Evolutionary conservation across 1,140 invertebrate genomes (phyloP).

Genomic region (Cherax destructor): DNA sequence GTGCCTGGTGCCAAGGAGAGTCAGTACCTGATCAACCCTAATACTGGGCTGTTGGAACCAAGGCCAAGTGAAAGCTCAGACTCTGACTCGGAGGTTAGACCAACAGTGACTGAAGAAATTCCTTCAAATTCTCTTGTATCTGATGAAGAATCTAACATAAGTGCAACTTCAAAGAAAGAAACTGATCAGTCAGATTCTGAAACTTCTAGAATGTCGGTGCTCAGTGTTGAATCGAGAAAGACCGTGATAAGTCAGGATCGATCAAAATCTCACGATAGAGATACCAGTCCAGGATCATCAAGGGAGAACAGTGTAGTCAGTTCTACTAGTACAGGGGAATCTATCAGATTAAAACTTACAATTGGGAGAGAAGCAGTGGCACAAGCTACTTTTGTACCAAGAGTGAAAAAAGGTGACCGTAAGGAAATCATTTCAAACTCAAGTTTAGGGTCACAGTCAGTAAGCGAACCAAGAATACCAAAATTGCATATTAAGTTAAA

Average conservation of each 20-base stretch:
- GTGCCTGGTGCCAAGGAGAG: conserved; percentile 76
- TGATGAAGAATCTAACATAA: conserved; percentile 73
- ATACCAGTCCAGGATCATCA: conserved; percentile 59
- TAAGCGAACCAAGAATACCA: conserved; percentile 87
- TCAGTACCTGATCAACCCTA: conserved; percentile 90
- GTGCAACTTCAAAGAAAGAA: conserved; percentile 70
- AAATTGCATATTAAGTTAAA: conserved; percentile 89
- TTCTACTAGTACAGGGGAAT: conserved; percentile 81
- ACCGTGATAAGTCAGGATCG: conserved; percentile 30
- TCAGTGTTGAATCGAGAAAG: conserved; percentile 73
- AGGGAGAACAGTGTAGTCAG: conserved; percentile 63
- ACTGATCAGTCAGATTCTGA: conserved; percentile 82
- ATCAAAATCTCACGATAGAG: conserved; percentile 70
- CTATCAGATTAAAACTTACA: conserved; percentile 89
- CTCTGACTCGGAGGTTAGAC: conserved; percentile 72
- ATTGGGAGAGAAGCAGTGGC: conserved; percentile 74
- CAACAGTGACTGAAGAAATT: conserved; percentile 73
- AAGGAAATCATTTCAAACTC: conserved; percentile 48
- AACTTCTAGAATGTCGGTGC: conserved; percentile 79
- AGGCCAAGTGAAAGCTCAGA: conserved; percentile 77
- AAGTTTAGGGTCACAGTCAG: conserved; percentile 71
- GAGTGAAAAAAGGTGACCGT: conserved; percentile 69
- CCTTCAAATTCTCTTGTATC: conserved; percentile 80
- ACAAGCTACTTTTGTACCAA: conserved; percentile 66
- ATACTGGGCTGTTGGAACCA: conserved; percentile 89